Conservation (phyloP, 2,113 vertebrate species). For the Rattus rattus region DNA sequence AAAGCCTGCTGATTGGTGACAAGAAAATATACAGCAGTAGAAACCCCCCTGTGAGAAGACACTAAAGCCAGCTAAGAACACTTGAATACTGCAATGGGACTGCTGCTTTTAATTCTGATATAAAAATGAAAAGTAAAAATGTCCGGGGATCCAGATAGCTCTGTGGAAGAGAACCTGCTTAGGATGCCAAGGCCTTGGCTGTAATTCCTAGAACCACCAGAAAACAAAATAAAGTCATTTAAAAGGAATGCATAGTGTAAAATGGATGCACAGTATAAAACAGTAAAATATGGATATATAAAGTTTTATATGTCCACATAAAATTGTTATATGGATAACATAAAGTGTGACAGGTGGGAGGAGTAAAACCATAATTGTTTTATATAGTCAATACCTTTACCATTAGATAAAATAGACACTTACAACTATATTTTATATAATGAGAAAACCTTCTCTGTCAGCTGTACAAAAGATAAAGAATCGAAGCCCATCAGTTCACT, state of each 20-base stretch:
- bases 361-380: background rate
- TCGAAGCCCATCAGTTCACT: background rate
- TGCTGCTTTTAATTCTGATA: background rate
- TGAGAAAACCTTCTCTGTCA: background rate
- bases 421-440: background rate
- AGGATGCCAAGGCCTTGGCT: too few relatives aligned
- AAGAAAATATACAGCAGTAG: background rate
- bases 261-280: background rate
- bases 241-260: background rate
- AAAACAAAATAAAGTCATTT: background rate
- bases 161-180: too few relatives aligned
- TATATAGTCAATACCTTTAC: background rate
- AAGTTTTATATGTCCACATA: too few relatives aligned
- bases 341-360: background rate
- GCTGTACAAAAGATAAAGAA: background rate
- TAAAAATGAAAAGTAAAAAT: background rate
- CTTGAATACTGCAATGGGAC: background rate
- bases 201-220: background rate
- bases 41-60: background rate
- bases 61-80: background rate
- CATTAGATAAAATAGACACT: background rate
- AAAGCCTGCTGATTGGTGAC: background rate
- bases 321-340: background rate
- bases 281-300: too few relatives aligned
- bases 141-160: too few relatives aligned